Conservation (phyloP, 2,888 invertebrate species). For the Pteria penguin region DNA sequence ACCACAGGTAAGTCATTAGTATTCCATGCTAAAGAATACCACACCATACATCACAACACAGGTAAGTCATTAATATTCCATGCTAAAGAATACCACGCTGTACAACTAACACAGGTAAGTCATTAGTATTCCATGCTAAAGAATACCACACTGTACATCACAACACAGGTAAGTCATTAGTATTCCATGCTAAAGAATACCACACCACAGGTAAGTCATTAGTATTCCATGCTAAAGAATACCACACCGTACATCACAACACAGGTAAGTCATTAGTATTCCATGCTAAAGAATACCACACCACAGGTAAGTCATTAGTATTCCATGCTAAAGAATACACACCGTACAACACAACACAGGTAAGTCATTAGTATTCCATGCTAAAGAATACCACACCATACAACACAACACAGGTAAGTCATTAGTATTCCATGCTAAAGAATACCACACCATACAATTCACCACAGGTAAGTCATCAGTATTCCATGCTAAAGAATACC, state of each 20-base stretch:
- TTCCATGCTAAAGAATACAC: too few relatives aligned
- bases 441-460: conserved; percentile 77
- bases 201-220: conserved; percentile 1
- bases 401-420: too few relatives aligned
- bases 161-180: conserved; percentile 78
- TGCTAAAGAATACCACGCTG: too few relatives aligned
- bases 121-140: too few relatives aligned
- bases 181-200: too few relatives aligned
- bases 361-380: too few relatives aligned
- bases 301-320: conserved; percentile 11
- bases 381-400: too few relatives aligned
- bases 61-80: conserved; percentile 66
- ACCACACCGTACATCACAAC: conserved; percentile 78
- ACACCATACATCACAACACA: conserved; percentile 9
- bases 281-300: conserved; percentile 5
- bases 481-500: too few relatives aligned
- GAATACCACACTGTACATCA: conserved; percentile 77
- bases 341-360: too few relatives aligned
- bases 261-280: too few relatives aligned
- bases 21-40: conserved; percentile 3
- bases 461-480: conserved; percentile 77
- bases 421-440: too few relatives aligned
- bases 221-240: conserved; percentile 78
- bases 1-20: conserved; percentile 78
- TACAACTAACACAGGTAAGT: too few relatives aligned